Percentiles rank a stretch among this genome's conserved stretches.
phyloP scores from a whole-genome alignment of 2,797 vertebrate species.

The Sciurus carolinensis region DNA sequence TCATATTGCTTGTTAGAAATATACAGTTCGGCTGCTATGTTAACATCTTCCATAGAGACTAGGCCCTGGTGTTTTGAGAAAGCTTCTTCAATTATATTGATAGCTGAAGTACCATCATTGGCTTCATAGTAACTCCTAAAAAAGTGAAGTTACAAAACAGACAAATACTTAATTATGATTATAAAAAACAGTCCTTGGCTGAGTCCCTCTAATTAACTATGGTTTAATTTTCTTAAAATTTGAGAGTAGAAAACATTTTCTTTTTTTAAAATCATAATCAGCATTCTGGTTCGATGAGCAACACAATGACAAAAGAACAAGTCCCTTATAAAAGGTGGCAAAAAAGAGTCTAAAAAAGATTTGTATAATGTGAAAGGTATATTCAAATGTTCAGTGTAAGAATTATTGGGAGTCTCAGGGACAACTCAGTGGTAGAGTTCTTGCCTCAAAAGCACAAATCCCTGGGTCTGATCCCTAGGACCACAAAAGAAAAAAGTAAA shows the following conservation, averaged over 20 bases:
- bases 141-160: conserved; percentile 38
- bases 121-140: conserved; percentile 98
- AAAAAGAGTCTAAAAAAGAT: not conserved
- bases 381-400: not conserved
- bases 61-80: conserved; percentile 94
- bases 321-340: not conserved
- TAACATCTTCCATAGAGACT: conserved; percentile 96
- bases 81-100: conserved; percentile 96
- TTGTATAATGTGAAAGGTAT: not conserved
- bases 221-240: conserved; percentile 45
- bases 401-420: not conserved
- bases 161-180: conserved; percentile 34
- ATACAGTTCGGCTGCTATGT: conserved; percentile 97
- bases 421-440: not conserved
- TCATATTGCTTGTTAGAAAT: conserved; percentile 95
- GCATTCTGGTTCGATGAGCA: not conserved
- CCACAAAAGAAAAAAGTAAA: not conserved
- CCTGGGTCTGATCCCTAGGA: not conserved
- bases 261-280: conserved; percentile 43
- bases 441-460: too few relatives aligned
- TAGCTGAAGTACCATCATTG: conserved; percentile 94
- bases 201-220: not conserved
- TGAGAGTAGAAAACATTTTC: not conserved
- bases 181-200: conserved; percentile 43
- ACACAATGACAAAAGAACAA: not conserved